These are phyloP conservation scores for Nicator chloris DNA, from an alignment of 2,113 vertebrate species.

Conservation along the genomic window DNA sequence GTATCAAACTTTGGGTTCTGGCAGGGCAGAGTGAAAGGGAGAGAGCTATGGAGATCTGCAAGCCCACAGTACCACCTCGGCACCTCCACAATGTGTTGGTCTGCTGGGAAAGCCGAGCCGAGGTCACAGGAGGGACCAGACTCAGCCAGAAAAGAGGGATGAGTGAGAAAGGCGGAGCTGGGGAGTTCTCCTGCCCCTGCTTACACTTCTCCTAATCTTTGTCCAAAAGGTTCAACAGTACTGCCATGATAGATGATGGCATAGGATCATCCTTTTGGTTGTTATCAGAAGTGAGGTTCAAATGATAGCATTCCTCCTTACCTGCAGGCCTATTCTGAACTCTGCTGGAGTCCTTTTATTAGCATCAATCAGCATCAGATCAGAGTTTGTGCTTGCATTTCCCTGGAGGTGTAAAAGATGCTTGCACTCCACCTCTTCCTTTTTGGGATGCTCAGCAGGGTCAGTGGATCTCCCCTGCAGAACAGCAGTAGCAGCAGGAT, in stretches of 20 bases:
- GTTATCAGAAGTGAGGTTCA: background rate
- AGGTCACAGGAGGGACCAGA: background rate
- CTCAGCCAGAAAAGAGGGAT: background rate
- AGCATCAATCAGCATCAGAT: background rate
- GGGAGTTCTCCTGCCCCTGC: background rate
- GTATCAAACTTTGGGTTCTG: background rate
- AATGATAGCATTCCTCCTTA: background rate
- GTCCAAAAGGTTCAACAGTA: background rate
- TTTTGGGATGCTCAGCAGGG: background rate
- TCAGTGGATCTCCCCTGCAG: background rate
- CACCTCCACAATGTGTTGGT: background rate
- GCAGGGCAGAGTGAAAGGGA: background rate
- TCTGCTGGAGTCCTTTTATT: background rate
- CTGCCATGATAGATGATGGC: background rate
- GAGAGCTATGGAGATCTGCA: background rate
- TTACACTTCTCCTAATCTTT: background rate
- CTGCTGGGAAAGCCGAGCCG: too few relatives aligned
- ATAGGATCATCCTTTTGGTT: background rate
- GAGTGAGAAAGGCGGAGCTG: background rate
- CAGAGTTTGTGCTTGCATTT: background rate
- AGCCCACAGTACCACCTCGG: rapidly evolving
- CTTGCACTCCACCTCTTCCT: background rate
- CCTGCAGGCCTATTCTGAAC: background rate
- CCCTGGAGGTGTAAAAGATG: background rate
- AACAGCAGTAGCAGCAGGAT: background rate